Conservation (phyloP, 2,888 invertebrate species). For the Mythimna albipuncta region DNA sequence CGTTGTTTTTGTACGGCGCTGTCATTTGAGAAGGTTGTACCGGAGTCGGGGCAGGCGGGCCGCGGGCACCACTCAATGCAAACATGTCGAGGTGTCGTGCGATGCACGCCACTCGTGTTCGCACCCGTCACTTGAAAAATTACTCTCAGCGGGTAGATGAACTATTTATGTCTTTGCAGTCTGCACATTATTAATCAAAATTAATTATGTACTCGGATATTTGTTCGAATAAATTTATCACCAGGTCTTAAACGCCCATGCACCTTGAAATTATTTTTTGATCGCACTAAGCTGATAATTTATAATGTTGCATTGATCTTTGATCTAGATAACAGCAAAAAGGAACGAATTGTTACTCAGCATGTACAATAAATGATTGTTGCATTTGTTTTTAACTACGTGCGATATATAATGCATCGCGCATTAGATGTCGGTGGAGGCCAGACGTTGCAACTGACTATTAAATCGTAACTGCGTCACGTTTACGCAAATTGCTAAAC, state of each 20-base stretch:
- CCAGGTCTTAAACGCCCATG: constrained; percentile 13
- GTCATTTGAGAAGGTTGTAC: constrained; percentile 89
- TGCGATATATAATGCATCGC: constrained; percentile 56
- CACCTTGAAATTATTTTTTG: constrained; percentile 53
- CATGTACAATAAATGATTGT: constrained; percentile 38
- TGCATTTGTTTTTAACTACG: constrained; percentile 50
- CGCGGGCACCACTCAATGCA: constrained; percentile 84
- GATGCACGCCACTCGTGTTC: constrained; percentile 69
- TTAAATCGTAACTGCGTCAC: constrained; percentile 44
- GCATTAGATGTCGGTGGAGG: constrained; percentile 57
- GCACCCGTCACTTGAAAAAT: constrained; percentile 73
- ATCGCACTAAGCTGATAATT: constrained; percentile 40
- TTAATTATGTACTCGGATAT: constrained; percentile 48
- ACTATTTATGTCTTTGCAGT: constrained; percentile 64
- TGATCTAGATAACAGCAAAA: constrained; percentile 42
- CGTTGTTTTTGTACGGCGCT: constrained; percentile 88
- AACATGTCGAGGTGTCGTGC: constrained; percentile 80
- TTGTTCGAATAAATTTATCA: constrained; percentile 45
- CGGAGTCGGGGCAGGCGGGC: constrained; percentile 78
- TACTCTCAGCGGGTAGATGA: constrained; percentile 63
- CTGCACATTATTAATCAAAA: constrained; percentile 64
- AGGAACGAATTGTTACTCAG: constrained; percentile 17
- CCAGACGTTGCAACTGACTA: constrained; percentile 54
- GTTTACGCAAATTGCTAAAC: constrained; percentile 50
- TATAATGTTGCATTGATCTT: constrained; percentile 43